These are phyloP conservation scores for Oegoconia quadripuncta DNA, from an alignment of 2,888 invertebrate species.

Conservation along the genomic window DNA sequence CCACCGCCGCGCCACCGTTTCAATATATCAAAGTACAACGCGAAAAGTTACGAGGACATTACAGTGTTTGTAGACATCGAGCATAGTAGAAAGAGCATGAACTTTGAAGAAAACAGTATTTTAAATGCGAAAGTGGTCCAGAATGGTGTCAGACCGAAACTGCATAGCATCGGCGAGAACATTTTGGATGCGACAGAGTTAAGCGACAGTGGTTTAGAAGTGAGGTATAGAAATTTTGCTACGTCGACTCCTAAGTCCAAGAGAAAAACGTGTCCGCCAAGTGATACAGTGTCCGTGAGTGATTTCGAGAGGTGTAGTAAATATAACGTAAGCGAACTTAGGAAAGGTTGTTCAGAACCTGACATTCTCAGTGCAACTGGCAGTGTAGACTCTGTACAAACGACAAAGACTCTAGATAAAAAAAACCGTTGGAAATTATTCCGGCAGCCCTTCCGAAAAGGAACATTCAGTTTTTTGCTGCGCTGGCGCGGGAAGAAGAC, in stretches of 20 bases:
- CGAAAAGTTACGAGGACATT: constrained; percentile 67
- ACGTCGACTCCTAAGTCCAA: constrained; percentile 65
- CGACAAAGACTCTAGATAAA: constrained; percentile 49
- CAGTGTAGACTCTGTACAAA: constrained; percentile 37
- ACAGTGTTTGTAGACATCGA: constrained; percentile 61
- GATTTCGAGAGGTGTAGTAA: constrained; percentile 59
- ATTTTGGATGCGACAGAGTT: constrained; percentile 38
- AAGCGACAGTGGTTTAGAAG: constrained; percentile 55
- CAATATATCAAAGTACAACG: constrained; percentile 55
- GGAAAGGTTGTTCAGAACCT: constrained; percentile 62
- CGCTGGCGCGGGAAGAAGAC: constrained; percentile 66
- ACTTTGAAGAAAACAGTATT: constrained; percentile 66
- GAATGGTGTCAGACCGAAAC: constrained; percentile 35
- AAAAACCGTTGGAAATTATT: constrained; percentile 62
- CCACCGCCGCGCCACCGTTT: constrained; percentile 29
- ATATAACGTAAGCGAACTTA: constrained; percentile 48
- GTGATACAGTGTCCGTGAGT: constrained; percentile 49
- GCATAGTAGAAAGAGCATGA: constrained; percentile 53
- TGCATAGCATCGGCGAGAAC: constrained; percentile 60
- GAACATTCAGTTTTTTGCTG: constrained; percentile 64
- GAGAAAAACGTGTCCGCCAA: constrained; percentile 53
- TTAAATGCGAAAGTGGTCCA: constrained; percentile 50
- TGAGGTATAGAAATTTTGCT: constrained; percentile 46
- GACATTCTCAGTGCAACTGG: constrained; percentile 55
- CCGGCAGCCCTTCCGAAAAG: constrained; percentile 60